These are phyloP conservation scores for Epizoanthus fatuus DNA, from an alignment of 92 coral and sea anemone species.

Conservation along the genomic window DNA sequence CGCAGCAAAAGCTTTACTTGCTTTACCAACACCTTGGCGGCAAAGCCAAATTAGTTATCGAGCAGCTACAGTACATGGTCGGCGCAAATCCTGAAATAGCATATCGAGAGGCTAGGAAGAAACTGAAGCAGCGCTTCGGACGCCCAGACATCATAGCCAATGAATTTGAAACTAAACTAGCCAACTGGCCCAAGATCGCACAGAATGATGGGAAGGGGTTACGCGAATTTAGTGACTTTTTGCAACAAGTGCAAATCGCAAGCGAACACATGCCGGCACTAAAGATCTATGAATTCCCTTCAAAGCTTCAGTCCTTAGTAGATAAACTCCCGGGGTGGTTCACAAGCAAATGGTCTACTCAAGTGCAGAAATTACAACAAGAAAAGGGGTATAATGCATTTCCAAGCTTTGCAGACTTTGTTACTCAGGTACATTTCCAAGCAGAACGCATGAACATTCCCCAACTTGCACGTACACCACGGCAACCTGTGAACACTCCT, in stretches of 20 bases:
- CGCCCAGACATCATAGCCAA: conserved; percentile 60
- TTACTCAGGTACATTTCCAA: conserved; percentile 47
- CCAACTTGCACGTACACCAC: not conserved
- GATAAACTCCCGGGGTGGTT: conserved; percentile 71
- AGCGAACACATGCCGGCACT: too few relatives aligned
- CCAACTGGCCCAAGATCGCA: too few relatives aligned
- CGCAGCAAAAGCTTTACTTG: too few relatives aligned
- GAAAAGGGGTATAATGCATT: conserved; percentile 45
- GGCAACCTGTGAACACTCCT: too few relatives aligned
- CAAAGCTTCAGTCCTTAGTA: conserved; percentile 16
- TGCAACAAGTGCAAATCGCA: too few relatives aligned
- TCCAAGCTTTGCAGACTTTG: conserved; percentile 58
- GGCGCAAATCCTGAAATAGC: conserved; percentile 35
- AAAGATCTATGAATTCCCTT: too few relatives aligned
- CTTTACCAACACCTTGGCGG: conserved; percentile 71
- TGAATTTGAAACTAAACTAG: not conserved
- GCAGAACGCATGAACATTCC: conserved; percentile 73
- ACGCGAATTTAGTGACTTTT: too few relatives aligned
- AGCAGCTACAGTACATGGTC: conserved; percentile 71
- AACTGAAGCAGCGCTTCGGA: conserved; percentile 68
- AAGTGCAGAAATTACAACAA: conserved; percentile 57
- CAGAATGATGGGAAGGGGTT: too few relatives aligned
- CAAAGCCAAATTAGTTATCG: conserved; percentile 67
- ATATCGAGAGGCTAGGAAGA: conserved; percentile 30
- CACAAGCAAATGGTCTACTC: conserved; percentile 61